Evolutionary conservation across 2,888 invertebrate genomes (phyloP), one percentile per base, ranked within the genome.

Genomic region (Embidobia sp.): DNA sequence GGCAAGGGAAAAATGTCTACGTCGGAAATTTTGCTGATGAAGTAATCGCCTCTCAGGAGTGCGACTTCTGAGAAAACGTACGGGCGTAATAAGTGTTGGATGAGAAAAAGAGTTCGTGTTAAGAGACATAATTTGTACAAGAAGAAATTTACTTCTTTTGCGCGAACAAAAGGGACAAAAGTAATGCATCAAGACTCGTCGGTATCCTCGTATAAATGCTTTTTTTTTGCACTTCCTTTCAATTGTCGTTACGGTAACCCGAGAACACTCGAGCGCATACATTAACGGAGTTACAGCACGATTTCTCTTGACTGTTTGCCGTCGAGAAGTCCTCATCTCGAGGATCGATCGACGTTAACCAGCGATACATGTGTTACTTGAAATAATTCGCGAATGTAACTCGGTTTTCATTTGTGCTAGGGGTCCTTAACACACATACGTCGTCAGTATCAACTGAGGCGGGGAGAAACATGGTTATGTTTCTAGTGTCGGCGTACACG

Each of bases 211-310:
- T 63, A 64, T 33, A 66, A 79, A 75, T 76, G 72, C 73, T n/a
- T 76, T 76, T 78, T 79, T 80, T 75, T 57, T 72, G 79, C 80
- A 78, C 76, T 78, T 78, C 77, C 77, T 77, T 80, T 78, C 78
- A 77, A 78, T 80, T 79, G 78, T 64, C 55, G 31, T 29, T 40
- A n/a, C 61, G 27, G 51, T 48, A 53, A 64, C 59, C 37, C 35
- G 64, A 74, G 75, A 67, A 55, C 73, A 76, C 82, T 77, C 31
- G 49, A 75, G n/a, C n/a, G n/a, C n/a, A n/a, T n/a, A 61, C 78
- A 76, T 73, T 80, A 79, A 77, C 73, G 55, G 77, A 84, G 83
- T 83, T 83, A 83, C 81, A 79, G 82, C 84, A 83, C 83, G 84
- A 81, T 80, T 82, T 81, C 79, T 80, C 79, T 81, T 77, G 63